phyloP scores from a whole-genome alignment of 2,888 invertebrate species.

The Microdon myrmicae region DNA sequence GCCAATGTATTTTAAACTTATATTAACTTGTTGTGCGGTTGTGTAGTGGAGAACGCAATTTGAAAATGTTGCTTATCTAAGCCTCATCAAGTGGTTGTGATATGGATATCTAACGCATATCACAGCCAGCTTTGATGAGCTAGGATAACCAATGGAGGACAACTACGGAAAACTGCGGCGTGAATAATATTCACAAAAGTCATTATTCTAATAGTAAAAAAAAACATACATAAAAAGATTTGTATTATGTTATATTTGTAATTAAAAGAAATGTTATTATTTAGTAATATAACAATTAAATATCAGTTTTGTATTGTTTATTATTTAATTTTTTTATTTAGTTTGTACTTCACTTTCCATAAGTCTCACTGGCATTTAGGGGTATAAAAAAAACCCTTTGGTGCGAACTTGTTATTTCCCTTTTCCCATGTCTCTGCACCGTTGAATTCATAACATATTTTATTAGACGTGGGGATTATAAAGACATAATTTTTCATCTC shows the following conservation, averaged over 20 bases:
- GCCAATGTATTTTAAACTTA: conserved; percentile 2
- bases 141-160: conserved; percentile 69
- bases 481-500: too few species aligned
- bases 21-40: not conserved
- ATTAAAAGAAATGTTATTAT: too few species aligned
- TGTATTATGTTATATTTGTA: conserved; percentile 1
- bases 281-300: not conserved
- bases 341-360: too few species aligned
- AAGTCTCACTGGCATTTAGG: too few species aligned
- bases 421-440: too few species aligned
- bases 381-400: too few species aligned
- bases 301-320: not conserved
- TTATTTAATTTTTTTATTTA: not conserved
- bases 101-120: conserved; percentile 80
- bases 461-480: too few species aligned
- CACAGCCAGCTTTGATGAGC: conserved; percentile 99
- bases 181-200: too few species aligned
- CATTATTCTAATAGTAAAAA: too few species aligned
- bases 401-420: too few species aligned
- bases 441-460: too few species aligned
- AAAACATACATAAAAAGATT: not conserved
- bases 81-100: conserved; percentile 90
- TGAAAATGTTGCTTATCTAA: conserved; percentile 66
- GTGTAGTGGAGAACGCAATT: conserved; percentile 1
- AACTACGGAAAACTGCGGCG: conserved; percentile 56